Base-by-base conservation (phyloP, 37 sponge, comb jelly and placozoan species). In the Spongilla lacustris region DNA sequence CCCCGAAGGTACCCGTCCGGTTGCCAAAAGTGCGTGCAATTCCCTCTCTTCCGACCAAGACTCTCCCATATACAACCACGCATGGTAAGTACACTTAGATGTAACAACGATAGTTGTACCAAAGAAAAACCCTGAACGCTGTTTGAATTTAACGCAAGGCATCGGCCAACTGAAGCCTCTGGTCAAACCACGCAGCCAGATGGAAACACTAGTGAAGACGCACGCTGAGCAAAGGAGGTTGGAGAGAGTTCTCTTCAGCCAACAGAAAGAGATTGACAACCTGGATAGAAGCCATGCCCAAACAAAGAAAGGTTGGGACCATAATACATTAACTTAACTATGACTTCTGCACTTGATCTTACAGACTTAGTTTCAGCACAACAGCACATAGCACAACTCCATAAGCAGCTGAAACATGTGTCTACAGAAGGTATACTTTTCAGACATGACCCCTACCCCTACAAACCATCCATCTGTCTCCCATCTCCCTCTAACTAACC, bases 231-330 rank as follows among this genome's bases (percentile, higher is more conserved):
- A 74, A 69, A 26, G 68, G 26, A 80, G 58, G 25, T 30, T 89
- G 73, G 89, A 89, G 80, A 89, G 84, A 50, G 25, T 50, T 22
- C 71, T 89, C 30, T 26, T 84, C 14, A 25, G 67, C 38, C 85
- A 84, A 31, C 85, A 84, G 70, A 75, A 77, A 35, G 85, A 84
- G n/a, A 74, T 84, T 14, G 28, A 36, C 33, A 76, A 32, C 21
- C 23, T 84, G 21, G 72, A 84, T 19, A 74, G 75, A 67, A 69
- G 28, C 12, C 33, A 67, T 26, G 35, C 9, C 30, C 30, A 36
- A 5, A 84, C 85, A 6, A 84, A 84, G 36, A 13, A 68, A 84
- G 85, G 85, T 84, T 1, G 19, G n/a, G 10, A 3, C 41, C 41
- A 41, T 41, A 46, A 8, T 11, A 33, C 30, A 72, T 72, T 17